A percentile compares a stretch with the other conserved stretches of the same genome.
Conservation (phyloP, 1,140 invertebrate species). For the Stratiolaelaps scimitus region DNA sequence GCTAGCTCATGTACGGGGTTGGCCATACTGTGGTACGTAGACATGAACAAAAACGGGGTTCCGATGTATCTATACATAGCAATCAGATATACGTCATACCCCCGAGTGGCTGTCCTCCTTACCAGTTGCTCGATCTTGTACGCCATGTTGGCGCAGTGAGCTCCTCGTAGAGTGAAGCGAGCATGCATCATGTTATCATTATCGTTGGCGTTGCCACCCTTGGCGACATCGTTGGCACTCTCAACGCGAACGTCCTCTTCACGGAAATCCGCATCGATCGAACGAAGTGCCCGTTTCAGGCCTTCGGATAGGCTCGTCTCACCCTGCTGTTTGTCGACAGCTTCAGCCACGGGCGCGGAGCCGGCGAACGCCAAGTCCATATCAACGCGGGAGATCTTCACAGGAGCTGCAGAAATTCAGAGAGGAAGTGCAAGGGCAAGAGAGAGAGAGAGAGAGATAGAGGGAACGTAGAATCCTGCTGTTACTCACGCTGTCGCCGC, state of each 20-base stretch:
- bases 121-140: slow-evolving; percentile 24
- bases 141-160: not conserved
- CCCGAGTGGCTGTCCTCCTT: not conserved
- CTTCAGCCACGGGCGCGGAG: not conserved
- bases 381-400: slow-evolving; percentile 23
- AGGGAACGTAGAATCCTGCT: too few relatives aligned
- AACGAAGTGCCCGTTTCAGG: not conserved
- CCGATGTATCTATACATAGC: too few relatives aligned
- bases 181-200: slow-evolving; percentile 9
- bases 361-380: not conserved
- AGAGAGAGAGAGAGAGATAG: too few relatives aligned
- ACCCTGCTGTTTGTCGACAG: not conserved
- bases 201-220: not conserved
- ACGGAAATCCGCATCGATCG: not conserved
- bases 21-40: too few relatives aligned
- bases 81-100: too few relatives aligned
- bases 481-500: too few relatives aligned
- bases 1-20: too few relatives aligned
- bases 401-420: not conserved
- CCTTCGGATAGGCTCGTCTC: not conserved
- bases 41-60: too few relatives aligned
- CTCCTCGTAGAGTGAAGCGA: not conserved
- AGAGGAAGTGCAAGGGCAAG: too few relatives aligned
- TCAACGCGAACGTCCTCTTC: not conserved
- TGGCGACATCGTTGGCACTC: not conserved